These are phyloP conservation scores for Pholis gunnellus DNA, from an alignment of 2,113 vertebrate species.

Conservation along the genomic window DNA sequence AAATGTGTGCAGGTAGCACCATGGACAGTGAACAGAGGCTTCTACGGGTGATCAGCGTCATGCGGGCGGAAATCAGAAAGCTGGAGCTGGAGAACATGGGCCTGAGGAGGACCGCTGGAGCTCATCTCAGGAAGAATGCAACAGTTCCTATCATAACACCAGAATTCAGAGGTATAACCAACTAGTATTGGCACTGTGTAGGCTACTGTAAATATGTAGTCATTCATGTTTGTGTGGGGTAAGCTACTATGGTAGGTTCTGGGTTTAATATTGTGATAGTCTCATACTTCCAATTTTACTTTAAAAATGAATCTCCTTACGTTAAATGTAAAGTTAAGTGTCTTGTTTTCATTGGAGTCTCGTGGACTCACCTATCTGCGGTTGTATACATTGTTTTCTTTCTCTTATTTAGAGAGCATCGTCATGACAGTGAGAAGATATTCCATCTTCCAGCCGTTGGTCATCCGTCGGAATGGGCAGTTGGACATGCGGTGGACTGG, in stretches of 20 bases:
- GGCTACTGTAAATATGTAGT: background rate
- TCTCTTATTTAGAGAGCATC: slow-evolving; percentile 75
- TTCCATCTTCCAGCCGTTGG: slow-evolving; percentile 64
- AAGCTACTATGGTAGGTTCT: background rate
- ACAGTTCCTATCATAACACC: slow-evolving; percentile 50
- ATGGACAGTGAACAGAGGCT: slow-evolving; percentile 83
- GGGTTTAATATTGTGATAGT: background rate
- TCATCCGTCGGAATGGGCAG: slow-evolving; percentile 45
- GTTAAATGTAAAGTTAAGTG: too few species aligned
- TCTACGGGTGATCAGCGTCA: slow-evolving; percentile 80
- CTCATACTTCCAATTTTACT: background rate
- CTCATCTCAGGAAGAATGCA: slow-evolving; percentile 46
- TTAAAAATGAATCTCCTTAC: background rate
- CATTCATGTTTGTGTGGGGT: background rate
- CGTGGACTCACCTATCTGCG: slow-evolving; percentile 17
- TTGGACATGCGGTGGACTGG: slow-evolving; percentile 22
- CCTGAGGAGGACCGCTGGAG: slow-evolving; percentile 76
- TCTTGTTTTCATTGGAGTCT: background rate
- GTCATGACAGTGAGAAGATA: slow-evolving; percentile 92
- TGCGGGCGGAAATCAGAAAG: slow-evolving; percentile 84
- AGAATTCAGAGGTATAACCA: slow-evolving; percentile 81
- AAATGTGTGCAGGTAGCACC: slow-evolving; percentile 8
- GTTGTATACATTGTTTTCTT: background rate
- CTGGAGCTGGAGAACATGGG: slow-evolving; percentile 87
- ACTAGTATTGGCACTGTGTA: background rate